These are phyloP conservation scores for Plemyria rubiginata DNA, from an alignment of 2,888 invertebrate genomes.

Conservation along the genomic window DNA sequence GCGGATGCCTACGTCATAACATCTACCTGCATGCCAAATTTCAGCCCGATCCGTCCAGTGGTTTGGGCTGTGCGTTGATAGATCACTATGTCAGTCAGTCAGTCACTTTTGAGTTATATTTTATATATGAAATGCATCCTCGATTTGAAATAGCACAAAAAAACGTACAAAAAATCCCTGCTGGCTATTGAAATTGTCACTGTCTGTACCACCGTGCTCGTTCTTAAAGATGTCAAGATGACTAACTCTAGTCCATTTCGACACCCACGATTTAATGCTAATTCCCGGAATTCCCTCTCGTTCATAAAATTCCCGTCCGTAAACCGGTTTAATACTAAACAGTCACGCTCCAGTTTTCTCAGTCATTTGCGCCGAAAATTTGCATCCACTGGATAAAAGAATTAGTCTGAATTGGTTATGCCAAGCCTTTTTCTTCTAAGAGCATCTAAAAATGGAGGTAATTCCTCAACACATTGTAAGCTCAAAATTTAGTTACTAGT, in stretches of 20 bases:
- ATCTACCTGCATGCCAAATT: no score
- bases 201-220: conserved; percentile 4
- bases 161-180: no score
- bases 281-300: conserved; percentile 23
- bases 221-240: conserved; percentile 24
- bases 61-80: no score
- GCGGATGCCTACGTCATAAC: no score
- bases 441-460: not conserved
- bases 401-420: conserved; percentile 64
- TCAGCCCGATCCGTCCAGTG: no score
- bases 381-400: conserved; percentile 56
- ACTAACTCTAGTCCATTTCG: conserved; percentile 29
- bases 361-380: conserved; percentile 43
- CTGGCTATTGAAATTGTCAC: not conserved
- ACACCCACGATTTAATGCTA: conserved; percentile 35
- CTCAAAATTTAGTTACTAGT: no score
- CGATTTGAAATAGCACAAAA: no score
- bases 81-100: no score
- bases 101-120: no score
- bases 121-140: no score
- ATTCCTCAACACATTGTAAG: no score
- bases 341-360: conserved; percentile 33
- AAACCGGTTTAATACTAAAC: conserved; percentile 38
- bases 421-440: conserved; percentile 42
- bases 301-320: conserved; percentile 28